Percentiles rank a stretch among this genome's conserved stretches.
Conservation (phyloP, 2,797 vertebrate genomes). For the Gymnopithys bicolor region DNA sequence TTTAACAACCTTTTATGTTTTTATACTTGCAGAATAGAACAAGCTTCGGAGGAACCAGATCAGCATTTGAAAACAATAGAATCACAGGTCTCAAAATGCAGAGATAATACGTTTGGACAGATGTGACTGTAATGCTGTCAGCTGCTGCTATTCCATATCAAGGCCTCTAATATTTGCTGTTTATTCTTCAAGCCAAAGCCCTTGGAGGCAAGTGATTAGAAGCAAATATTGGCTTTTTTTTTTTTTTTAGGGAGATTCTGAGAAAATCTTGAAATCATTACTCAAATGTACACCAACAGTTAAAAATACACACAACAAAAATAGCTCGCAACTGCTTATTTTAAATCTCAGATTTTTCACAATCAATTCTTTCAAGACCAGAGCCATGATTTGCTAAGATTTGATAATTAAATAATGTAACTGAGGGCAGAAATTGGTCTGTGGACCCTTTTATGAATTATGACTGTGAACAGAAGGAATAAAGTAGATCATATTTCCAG, state of each 20-base stretch:
- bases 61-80: conserved; percentile 48
- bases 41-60: conserved; percentile 31
- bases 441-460: neutral
- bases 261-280: neutral
- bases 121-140: conserved; percentile 30
- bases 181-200: conserved; percentile 14
- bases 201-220: neutral
- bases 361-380: neutral
- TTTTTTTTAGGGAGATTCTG: neutral
- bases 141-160: conserved; percentile 1
- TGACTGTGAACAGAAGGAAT: neutral
- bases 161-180: conserved; percentile 5
- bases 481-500: neutral
- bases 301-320: conserved; percentile 1
- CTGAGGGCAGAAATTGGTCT: neutral
- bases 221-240: neutral
- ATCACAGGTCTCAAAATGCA: conserved; percentile 27
- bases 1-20: conserved; percentile 1
- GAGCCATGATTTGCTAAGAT: neutral
- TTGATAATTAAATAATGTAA: neutral
- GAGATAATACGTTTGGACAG: conserved; percentile 35
- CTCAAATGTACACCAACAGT: neutral
- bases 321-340: neutral
- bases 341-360: neutral
- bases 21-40: conserved; percentile 27